Conservation (phyloP, 2,113 vertebrate species). For the Gobius niger region DNA sequence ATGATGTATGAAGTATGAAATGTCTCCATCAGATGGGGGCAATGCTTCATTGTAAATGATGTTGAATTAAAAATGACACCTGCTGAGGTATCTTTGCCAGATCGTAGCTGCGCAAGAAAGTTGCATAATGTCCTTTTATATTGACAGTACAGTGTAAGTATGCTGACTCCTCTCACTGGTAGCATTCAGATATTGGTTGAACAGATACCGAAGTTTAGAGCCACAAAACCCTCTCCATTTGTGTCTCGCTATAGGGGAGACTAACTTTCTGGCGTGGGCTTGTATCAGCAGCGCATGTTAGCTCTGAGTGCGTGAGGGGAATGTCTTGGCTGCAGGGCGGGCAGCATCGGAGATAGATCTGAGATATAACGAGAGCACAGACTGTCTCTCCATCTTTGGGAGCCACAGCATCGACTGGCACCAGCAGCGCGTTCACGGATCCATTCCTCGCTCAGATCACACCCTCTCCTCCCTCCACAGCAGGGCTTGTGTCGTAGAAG, state of each 20-base stretch:
- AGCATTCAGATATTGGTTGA: not conserved
- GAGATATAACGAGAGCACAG: not conserved
- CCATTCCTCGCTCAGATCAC: not conserved
- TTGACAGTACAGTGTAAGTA: too few species aligned
- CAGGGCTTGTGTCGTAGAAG: constrained; percentile 2
- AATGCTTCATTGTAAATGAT: too few species aligned
- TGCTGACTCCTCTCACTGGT: too few species aligned
- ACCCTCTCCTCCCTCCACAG: constrained; percentile 5
- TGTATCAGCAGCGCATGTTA: not conserved
- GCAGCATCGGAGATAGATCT: not conserved
- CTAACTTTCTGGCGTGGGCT: not conserved
- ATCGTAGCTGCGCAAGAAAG: too few species aligned
- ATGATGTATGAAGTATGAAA: too few species aligned
- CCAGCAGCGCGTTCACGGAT: not conserved
- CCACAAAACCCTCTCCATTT: too few species aligned
- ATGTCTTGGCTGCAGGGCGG: not conserved
- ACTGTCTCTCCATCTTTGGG: not conserved
- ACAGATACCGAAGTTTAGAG: too few species aligned
- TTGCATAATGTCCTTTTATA: too few species aligned
- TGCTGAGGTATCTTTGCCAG: too few species aligned
- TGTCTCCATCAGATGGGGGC: too few species aligned
- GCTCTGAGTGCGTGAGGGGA: not conserved
- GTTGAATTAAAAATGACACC: too few species aligned
- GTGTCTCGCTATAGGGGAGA: too few species aligned
- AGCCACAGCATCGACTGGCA: not conserved